Evolutionary conservation across 2,113 vertebrate species (phyloP), one percentile per base, ranked within the genome.

Genomic region (Fregetta grallaria): DNA sequence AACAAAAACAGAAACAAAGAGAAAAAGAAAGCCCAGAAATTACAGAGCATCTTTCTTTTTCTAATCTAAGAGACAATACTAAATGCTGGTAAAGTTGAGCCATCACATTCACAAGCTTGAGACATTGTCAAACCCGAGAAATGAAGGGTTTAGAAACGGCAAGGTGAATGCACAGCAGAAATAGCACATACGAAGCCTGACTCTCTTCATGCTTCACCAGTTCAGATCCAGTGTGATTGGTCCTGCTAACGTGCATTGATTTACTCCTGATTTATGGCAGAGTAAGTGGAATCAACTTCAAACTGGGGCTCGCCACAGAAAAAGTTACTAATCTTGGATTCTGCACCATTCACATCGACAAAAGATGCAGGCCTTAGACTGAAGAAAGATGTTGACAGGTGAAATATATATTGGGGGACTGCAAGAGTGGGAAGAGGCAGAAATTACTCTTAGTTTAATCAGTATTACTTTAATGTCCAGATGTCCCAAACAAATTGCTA

Each of bases 1-100:
- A 93, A 72, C 30, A 93, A 74, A 86, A 97, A 86, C 8, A 71
- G 85, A 94, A 97, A 94, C 3, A 92, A 68, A 66, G 13, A 90
- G 14, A 67, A 85, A 90, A 94, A 75, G 9, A 93, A 58, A 74
- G 30, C 22, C 29, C 23, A 77, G 78, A 74, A 82, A 72, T 56
- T 27, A 29, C 13, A 67, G 11, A 50, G 11, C 14, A 91, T 22
- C 53, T 65, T 89, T 86, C 55, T 78, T 91, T 90, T 79, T 72
- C 66, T 85, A 26, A 52, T 76, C 30, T 66, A 40, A 66, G 30
- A 75, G 36, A 50, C 14, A 58, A 62, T 61, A 67, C 38, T 50
- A 90, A 90, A 86, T 70, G 15, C 42, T 19, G 4, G 40, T 45
- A 58, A 63, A 65, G 45, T 15, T 68, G 49, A 25, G 75, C 47